These are phyloP conservation scores for Gortyna flavago DNA, from an alignment of 2,888 invertebrate genomes.

Conservation along the genomic window DNA sequence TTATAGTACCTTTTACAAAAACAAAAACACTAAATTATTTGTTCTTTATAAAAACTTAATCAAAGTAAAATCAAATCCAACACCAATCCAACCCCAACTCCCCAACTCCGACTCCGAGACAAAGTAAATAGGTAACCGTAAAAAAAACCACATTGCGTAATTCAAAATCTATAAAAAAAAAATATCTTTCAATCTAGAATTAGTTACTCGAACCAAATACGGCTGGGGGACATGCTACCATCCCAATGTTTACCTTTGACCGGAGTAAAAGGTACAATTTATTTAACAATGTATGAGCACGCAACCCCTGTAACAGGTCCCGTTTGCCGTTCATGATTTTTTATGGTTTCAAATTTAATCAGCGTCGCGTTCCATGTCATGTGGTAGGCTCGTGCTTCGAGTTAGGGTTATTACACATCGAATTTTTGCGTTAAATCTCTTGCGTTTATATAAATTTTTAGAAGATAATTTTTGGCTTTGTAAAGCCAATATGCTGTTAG, in stretches of 20 bases:
- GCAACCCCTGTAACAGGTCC: slow-evolving; percentile 64
- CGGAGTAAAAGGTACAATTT: slow-evolving; percentile 63
- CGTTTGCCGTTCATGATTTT: slow-evolving; percentile 75
- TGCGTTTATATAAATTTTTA: slow-evolving; percentile 1
- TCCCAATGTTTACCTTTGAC: slow-evolving; percentile 67
- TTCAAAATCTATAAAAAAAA: slow-evolving; percentile 61
- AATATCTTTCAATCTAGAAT: slow-evolving; percentile 65
- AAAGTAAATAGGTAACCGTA: slow-evolving; percentile 22
- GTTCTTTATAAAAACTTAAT: slow-evolving; percentile 20
- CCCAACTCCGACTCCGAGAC: slow-evolving; percentile 29
- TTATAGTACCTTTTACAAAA: background rate
- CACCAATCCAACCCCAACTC: no score
- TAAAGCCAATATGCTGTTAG: background rate
- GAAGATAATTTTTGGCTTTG: background rate
- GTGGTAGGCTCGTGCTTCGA: slow-evolving; percentile 65
- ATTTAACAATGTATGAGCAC: slow-evolving; percentile 69
- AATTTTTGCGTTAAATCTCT: slow-evolving; percentile 32
- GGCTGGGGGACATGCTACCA: slow-evolving; percentile 69
- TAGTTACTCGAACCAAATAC: slow-evolving; percentile 61
- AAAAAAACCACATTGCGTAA: slow-evolving; percentile 52
- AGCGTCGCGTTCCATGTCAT: slow-evolving; percentile 72
- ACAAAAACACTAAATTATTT: background rate
- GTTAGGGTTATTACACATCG: slow-evolving; percentile 62
- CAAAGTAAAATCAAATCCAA: slow-evolving; percentile 25
- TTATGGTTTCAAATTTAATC: slow-evolving; percentile 85